phyloP scores from a whole-genome alignment of 92 coral and sea anemone species.

The Epizoanthus rinbou region DNA sequence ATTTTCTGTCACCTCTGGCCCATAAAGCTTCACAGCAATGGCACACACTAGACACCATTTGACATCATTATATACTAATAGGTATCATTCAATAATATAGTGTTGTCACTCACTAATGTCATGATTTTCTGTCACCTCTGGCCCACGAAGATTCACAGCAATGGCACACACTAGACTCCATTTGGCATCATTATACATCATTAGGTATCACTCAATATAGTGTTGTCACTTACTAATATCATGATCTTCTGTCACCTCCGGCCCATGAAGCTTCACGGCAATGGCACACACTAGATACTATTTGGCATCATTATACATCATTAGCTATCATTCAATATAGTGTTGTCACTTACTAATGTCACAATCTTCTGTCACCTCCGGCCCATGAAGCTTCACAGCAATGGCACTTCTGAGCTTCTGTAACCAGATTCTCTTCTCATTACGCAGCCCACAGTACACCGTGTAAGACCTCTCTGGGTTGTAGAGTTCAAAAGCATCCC shows the following conservation, averaged over 20 bases:
- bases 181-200: neutral
- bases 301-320: neutral
- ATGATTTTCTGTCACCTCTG: conserved; percentile 47
- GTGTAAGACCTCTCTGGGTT: conserved; percentile 93
- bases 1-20: conserved; percentile 72
- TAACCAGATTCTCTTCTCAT: conserved; percentile 87
- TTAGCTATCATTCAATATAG: neutral
- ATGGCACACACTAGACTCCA: neutral
- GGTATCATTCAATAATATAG: neutral
- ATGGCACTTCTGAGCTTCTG: conserved; percentile 83
- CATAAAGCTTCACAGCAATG: conserved; percentile 66
- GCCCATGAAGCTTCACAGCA: conserved; percentile 67
- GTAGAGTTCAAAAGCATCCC: conserved; percentile 90
- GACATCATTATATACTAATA: neutral
- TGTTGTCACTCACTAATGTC: conserved; percentile 64
- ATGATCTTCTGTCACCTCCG: conserved; percentile 68
- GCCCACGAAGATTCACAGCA: conserved; percentile 18
- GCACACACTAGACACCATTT: conserved; percentile 2
- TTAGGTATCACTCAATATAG: neutral
- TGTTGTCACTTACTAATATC: conserved; percentile 64
- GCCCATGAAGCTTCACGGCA: conserved; percentile 67
- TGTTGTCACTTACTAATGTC: conserved; percentile 65
- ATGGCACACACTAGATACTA: conserved; percentile 26
- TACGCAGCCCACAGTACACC: conserved; percentile 85
- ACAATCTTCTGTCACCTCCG: conserved; percentile 68